Evolutionary conservation across 2,888 invertebrate species (phyloP), one percentile per base, ranked within the genome.

Genomic region (Neoitamus cyanurus): DNA sequence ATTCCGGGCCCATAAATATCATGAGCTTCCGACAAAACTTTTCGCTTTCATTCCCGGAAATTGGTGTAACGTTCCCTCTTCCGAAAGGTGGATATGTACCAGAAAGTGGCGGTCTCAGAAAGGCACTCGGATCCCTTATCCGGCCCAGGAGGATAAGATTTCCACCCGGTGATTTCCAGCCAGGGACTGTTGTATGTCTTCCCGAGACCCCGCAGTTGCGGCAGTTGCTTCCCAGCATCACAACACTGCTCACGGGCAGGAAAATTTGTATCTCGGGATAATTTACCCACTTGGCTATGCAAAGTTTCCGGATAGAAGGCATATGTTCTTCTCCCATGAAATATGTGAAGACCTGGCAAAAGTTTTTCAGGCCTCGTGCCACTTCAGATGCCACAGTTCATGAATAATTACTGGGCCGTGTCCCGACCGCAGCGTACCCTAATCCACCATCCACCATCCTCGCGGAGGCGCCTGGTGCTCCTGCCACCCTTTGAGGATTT

Each of bases 311-410:
- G 82, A 82, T 82, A 68, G 82, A 36, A 37, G 69, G 82, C 82
- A 82, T 34, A 82, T 82, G 82, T 82, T 82, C 82, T 68, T 82
- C 82, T 82, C 37, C 82, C 82, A 82, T 82, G 82, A 82, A 82
- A 82, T 82, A 82, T 82, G 82, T 48, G 68, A 68, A 82, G 69
- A 82, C 82, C 69, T 69, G 69, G 37, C 15, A 31, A 82, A 69
- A 69, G 36, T 82, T 82, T 82, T 80, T 58, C n/a, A 34, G 68
- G 82, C 69, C 37, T 36, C 36, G 69, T 82, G 37, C 82, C 69
- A 82, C 69, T 37, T 69, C 69, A 82, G 42, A 82, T 82, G 82
- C 82, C 69, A 82, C 36, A 82, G 82, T 69, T 82, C 82, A 82
- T 82, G 82, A 82, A 82, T 82, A 69, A 82, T 82, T 82, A 69